Base-by-base conservation (phyloP, 2,113 vertebrate genomes). In the Xenopus laevis region DNA sequence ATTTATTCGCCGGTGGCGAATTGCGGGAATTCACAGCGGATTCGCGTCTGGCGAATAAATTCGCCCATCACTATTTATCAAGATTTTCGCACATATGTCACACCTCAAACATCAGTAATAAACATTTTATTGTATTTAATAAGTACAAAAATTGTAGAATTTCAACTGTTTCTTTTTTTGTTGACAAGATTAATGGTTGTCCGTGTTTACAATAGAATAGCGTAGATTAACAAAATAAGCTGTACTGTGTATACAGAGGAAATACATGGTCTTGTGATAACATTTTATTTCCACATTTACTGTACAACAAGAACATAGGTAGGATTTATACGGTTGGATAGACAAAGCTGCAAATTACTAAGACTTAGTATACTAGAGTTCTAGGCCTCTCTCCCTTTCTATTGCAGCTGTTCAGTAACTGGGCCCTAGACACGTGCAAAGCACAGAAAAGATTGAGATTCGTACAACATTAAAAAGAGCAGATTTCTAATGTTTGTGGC, bases 91-190 rank as follows among this genome's bases (percentile, higher is more conserved):
- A 33, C 3, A 33, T 33, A 33, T 33, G 3, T 3, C 30, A 33
- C 30, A 3, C 30, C 30, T 33, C 30, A 33, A 3, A 33, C 6
- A 61, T 71, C 33, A 63, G 30, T 20, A 72, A 63, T 63, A 72
- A 63, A 72, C 33, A 53, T 72, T 72, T 72, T 72, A 72, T 72
- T 72, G 70, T 64, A 27, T 44, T 65, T 46, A 72, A 72, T 58
- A 63, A 72, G 63, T 72, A 72, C 60, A 72, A 72, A 72, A 72
- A 64, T 63, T 61, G 59, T 62, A 72, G 59, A 52, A 46, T 63
- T 61, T 33, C 17, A 30, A 50, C 21, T 12, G 20, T n/a, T n/a
- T n/a, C n/a, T 16, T 50, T 33, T 33, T 62, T 60, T 71, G 60
- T n/a, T 50, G 23, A 72, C 70, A 62, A 62, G 69, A 71, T 40